These are phyloP conservation scores for Agrenia bidenticulata DNA, from an alignment of 2,888 invertebrate species.

Conservation along the genomic window DNA sequence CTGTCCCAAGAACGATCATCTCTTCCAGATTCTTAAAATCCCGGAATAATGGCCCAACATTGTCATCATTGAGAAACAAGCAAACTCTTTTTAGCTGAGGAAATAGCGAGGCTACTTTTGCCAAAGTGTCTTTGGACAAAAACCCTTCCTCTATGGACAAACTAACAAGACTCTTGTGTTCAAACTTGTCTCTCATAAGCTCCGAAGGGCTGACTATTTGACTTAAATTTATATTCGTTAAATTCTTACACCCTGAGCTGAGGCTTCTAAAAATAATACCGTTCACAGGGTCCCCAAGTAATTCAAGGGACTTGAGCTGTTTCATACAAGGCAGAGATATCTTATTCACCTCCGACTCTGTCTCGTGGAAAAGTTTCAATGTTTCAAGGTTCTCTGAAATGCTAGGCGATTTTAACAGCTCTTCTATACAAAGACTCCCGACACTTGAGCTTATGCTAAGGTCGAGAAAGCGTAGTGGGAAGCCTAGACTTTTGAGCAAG, in stretches of 20 bases:
- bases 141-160: constrained; percentile 43
- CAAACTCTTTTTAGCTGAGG: constrained; percentile 32
- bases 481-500: constrained; percentile 30
- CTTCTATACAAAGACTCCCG: constrained; percentile 14
- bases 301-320: constrained; percentile 29
- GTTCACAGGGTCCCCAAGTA: constrained; percentile 38
- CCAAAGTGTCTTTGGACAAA: constrained; percentile 28
- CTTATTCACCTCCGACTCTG: constrained; percentile 26
- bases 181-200: constrained; percentile 9
- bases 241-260: constrained; percentile 16
- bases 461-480: constrained; percentile 30
- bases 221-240: constrained; percentile 38
- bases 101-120: constrained; percentile 30
- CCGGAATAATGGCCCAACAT: constrained; percentile 36
- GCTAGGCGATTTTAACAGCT: constrained; percentile 22
- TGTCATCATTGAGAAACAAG: constrained; percentile 42
- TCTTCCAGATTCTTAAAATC: constrained; percentile 29
- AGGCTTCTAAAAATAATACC: constrained; percentile 15
- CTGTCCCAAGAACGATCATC: constrained; percentile 39
- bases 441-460: constrained; percentile 34
- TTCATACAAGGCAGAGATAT: constrained; percentile 16
- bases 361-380: constrained; percentile 40
- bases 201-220: constrained; percentile 33
- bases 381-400: constrained; percentile 20
- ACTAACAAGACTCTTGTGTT: constrained; percentile 23